Conservation (phyloP, 2,797 vertebrate genomes). For the Schizothorax lantsangensis region DNA sequence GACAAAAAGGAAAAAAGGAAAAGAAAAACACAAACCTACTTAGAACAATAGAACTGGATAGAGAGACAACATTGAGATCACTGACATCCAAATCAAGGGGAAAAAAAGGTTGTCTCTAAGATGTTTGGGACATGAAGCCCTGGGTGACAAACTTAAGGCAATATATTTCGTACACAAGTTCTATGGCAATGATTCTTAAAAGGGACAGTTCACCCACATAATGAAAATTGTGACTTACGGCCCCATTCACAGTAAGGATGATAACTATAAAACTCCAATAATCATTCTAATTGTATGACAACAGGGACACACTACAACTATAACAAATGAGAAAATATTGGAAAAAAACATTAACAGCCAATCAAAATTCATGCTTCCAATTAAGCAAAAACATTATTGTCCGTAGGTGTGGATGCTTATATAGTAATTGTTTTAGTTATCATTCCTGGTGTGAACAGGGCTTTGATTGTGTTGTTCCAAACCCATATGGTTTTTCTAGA, state of each 20-base stretch:
- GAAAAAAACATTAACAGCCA: not conserved
- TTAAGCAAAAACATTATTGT: not conserved
- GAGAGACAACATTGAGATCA: constrained; percentile 62
- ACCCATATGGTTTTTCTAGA: not conserved
- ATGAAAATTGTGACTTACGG: not conserved
- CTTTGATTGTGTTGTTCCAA: not conserved
- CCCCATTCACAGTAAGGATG: not conserved
- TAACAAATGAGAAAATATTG: not conserved
- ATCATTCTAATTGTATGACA: not conserved
- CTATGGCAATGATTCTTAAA: not conserved
- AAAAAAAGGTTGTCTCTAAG: not conserved
- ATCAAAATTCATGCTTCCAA: not conserved
- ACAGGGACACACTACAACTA: not conserved
- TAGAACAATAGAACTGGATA: constrained; percentile 66
- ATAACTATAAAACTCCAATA: not conserved
- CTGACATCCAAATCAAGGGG: constrained; percentile 53
- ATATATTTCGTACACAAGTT: not conserved
- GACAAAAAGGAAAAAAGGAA: constrained; percentile 62
- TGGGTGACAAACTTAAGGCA: not conserved
- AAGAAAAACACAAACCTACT: constrained; percentile 70
- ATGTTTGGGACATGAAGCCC: not conserved
- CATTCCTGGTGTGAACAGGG: not conserved
- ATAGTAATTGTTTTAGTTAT: not conserved
- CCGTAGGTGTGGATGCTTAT: not conserved
- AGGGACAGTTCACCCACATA: not conserved